phyloP scores from a whole-genome alignment of 2,888 invertebrate genomes.

The Stenoptilia bipunctidactyla region DNA sequence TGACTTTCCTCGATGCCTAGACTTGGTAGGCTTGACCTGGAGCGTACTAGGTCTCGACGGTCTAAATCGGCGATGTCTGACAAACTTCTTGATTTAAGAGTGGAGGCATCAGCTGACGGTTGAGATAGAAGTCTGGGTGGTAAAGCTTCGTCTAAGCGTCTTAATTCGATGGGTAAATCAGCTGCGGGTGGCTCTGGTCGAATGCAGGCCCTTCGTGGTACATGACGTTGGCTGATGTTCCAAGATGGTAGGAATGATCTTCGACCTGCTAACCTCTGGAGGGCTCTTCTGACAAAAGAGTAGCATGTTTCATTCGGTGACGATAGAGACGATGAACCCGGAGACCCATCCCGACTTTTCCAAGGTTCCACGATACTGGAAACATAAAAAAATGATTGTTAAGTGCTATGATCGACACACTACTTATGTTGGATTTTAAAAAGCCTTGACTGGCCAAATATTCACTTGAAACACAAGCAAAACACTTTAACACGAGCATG shows the following conservation, averaged over 20 bases:
- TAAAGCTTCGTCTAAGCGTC: slow-evolving; percentile 76
- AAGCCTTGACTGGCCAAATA: too few relatives aligned
- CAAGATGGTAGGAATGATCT: slow-evolving; percentile 84
- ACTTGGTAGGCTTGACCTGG: slow-evolving; percentile 82
- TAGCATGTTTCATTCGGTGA: slow-evolving; percentile 95
- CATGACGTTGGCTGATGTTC: slow-evolving; percentile 55
- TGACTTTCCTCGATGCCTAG: slow-evolving; percentile 57
- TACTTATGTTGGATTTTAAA: too few relatives aligned
- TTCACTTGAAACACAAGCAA: too few relatives aligned
- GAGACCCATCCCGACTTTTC: slow-evolving; percentile 71
- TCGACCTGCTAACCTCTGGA: slow-evolving; percentile 86
- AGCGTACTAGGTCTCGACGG: slow-evolving; percentile 78
- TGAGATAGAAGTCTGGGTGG: slow-evolving; percentile 56
- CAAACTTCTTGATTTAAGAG: slow-evolving; percentile 85
- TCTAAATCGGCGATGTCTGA: slow-evolving; percentile 86
- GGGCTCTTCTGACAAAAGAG: slow-evolving; percentile 89
- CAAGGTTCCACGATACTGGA: slow-evolving; percentile 49
- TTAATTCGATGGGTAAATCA: slow-evolving; percentile 89
- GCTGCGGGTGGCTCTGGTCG: slow-evolving; percentile 81
- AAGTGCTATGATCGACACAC: too few relatives aligned
- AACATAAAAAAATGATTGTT: slow-evolving; percentile 10
- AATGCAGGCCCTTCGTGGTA: slow-evolving; percentile 66
- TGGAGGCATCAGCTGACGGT: slow-evolving; percentile 64
- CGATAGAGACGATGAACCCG: slow-evolving; percentile 88
- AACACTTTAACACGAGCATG: too few relatives aligned